phyloP scores from a whole-genome alignment of 2,113 vertebrate species.

The Saccopteryx bilineata region DNA sequence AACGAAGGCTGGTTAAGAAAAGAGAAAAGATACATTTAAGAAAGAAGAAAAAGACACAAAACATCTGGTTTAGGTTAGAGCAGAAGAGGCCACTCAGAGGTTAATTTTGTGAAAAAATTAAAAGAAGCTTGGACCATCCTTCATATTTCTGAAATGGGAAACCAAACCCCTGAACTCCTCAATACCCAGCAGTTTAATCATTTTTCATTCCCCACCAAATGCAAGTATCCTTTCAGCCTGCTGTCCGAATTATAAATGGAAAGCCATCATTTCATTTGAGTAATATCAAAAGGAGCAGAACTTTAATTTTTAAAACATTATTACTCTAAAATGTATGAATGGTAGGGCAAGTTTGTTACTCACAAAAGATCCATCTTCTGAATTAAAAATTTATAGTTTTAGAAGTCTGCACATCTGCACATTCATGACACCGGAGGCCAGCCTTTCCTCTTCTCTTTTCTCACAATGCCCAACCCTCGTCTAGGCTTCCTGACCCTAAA shows the following conservation, averaged over 20 bases:
- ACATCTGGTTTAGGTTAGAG: slow-evolving; percentile 22
- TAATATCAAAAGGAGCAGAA: slow-evolving; percentile 3
- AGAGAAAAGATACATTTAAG: slow-evolving; percentile 6
- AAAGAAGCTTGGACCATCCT: not conserved
- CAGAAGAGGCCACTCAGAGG: not conserved
- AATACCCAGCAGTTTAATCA: not conserved
- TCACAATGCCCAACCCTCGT: not conserved
- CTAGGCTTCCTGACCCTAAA: not conserved
- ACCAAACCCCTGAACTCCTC: not conserved
- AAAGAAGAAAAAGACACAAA: not conserved
- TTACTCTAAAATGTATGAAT: slow-evolving; percentile 44
- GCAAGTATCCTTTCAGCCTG: not conserved
- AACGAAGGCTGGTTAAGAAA: not conserved
- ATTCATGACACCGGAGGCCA: not conserved
- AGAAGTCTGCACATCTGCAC: not conserved
- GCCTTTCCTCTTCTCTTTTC: not conserved
- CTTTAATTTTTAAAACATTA: slow-evolving; percentile 10
- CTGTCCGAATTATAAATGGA: slow-evolving; percentile 45
- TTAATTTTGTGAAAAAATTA: slow-evolving; percentile 53
- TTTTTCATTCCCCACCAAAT: slow-evolving; percentile 58
- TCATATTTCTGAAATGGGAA: not conserved
- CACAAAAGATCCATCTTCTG: not conserved
- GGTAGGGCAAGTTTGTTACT: not conserved
- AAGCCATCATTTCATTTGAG: slow-evolving; percentile 52
- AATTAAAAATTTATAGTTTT: not conserved